phyloP scores from a whole-genome alignment of 2,888 invertebrate species.

The Anarsia innoxiella region DNA sequence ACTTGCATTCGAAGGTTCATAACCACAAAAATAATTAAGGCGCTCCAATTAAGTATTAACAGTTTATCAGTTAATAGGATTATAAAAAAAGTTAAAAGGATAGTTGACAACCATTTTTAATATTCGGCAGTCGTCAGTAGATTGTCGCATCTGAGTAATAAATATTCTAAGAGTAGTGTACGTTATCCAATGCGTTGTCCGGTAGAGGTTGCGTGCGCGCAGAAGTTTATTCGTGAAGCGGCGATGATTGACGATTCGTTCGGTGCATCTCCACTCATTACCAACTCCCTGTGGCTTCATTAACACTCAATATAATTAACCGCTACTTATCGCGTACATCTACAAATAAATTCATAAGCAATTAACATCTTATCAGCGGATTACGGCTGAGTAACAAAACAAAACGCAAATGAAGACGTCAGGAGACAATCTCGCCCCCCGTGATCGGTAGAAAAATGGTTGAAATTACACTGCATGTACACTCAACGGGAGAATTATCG shows the following conservation, averaged over 20 bases:
- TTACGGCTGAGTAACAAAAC: background rate
- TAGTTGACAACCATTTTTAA: too few relatives aligned
- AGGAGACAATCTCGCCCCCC: conserved; percentile 48
- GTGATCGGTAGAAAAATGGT: conserved; percentile 52
- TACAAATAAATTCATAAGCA: conserved; percentile 30
- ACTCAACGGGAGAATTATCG: conserved; percentile 51
- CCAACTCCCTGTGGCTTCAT: conserved; percentile 40
- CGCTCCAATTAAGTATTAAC: too few relatives aligned
- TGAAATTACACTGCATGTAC: conserved; percentile 57
- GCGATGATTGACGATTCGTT: conserved; percentile 37
- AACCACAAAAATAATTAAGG: too few relatives aligned
- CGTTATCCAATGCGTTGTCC: conserved; percentile 16
- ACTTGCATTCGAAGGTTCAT: too few relatives aligned
- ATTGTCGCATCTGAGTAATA: too few relatives aligned
- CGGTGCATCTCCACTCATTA: conserved; percentile 31
- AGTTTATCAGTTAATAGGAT: too few relatives aligned
- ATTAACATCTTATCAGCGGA: conserved; percentile 21
- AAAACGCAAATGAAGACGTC: conserved; percentile 39
- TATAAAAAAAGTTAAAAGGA: too few relatives aligned
- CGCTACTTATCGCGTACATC: conserved; percentile 27
- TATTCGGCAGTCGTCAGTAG: too few relatives aligned
- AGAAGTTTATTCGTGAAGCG: conserved; percentile 30
- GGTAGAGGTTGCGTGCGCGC: conserved; percentile 32
- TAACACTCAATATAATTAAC: conserved; percentile 45
- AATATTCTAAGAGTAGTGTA: too few relatives aligned